A percentile compares a stretch with the other conserved stretches of the same genome.
Conservation (phyloP, 2,888 invertebrate species). For the Cremastobaeus sp. region DNA sequence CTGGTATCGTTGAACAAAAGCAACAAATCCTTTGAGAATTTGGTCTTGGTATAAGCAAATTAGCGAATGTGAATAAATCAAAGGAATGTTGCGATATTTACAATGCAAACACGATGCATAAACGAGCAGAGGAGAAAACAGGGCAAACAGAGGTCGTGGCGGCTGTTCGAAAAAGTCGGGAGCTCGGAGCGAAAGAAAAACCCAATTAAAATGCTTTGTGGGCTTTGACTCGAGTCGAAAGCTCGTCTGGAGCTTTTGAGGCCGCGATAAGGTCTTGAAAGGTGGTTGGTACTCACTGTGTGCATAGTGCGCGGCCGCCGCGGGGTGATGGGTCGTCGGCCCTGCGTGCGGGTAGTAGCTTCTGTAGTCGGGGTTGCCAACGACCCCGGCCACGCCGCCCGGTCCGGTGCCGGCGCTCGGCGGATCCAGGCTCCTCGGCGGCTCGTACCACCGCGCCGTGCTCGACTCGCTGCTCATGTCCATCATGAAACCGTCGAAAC, state of each 20-base stretch:
- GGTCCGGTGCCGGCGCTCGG: slow-evolving; percentile 68
- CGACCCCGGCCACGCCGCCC: slow-evolving; percentile 69
- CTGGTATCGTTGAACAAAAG: not conserved
- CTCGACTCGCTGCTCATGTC: slow-evolving; percentile 78
- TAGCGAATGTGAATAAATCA: slow-evolving; percentile 19
- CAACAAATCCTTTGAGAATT: not conserved
- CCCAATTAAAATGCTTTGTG: slow-evolving; percentile 33
- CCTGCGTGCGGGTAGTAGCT: slow-evolving; percentile 77
- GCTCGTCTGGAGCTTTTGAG: slow-evolving; percentile 24
- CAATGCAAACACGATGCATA: slow-evolving; percentile 16
- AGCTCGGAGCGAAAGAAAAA: slow-evolving; percentile 22
- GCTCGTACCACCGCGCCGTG: slow-evolving; percentile 77
- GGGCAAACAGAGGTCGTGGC: slow-evolving; percentile 11
- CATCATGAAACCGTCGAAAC: slow-evolving; percentile 64
- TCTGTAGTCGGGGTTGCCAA: slow-evolving; percentile 76
- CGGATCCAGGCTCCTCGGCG: slow-evolving; percentile 75
- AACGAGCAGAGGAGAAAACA: too few relatives aligned
- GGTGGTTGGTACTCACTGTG: slow-evolving; percentile 73
- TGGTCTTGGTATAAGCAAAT: slow-evolving; percentile 4
- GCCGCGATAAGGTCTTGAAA: slow-evolving; percentile 25
- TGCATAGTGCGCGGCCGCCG: slow-evolving; percentile 76
- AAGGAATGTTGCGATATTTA: slow-evolving; percentile 10
- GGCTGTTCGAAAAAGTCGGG: not conserved
- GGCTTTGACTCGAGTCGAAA: not conserved
- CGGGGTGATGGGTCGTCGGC: slow-evolving; percentile 76